Base-by-base conservation (phyloP, 2,797 vertebrate genomes). In the Ambastaia sidthimunki region DNA sequence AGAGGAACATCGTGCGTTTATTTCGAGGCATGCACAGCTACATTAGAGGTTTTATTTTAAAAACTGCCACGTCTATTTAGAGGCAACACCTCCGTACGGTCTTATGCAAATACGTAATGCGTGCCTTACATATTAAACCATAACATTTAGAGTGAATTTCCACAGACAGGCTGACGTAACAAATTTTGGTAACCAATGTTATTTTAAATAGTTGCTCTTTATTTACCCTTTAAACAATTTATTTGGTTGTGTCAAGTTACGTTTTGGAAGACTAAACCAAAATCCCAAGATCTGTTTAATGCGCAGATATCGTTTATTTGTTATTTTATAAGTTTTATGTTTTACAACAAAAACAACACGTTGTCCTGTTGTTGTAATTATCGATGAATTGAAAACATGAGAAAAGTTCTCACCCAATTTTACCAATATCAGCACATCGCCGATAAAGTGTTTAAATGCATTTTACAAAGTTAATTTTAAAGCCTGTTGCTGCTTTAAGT, bases 1-100 rank as follows among this genome's bases (percentile, higher is more conserved):
- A 73, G 52, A 80, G 80, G 85, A 78, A 89, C 89, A 87, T 55
- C 88, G 41, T 65, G 48, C 10, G 13, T 65, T 25, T 15, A 7
- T 63, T n/a, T 3, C 55, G 7, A 73, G 72, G 18, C 37, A 23
- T 48, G 44, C 12, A 48, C n/a, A 48, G 5, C 11, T 47, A 68
- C 37, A 10, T 68, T 16, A 15, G 5, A n/a, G 1, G 5, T 10
- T 62, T 74, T 13, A 2, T 48, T 60, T 48, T 62, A 62, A 62
- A 62, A 73, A 37, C 11, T 6, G 41, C 10, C 18, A 47, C 6
- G 9, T 47, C 16, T 47, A 10, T 55, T 18, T 54, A n/a, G 13
- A 57, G 50, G 10, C 34, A 13, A 19, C 31, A 65, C 3, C 9
- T 7, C 18, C 7, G 3, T 28, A 62, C 41, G n/a, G 47, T 55